A percentile compares a stretch with the other conserved stretches of the same genome.
Conservation (phyloP, 2,797 vertebrate species). For the Sylvia borin region DNA sequence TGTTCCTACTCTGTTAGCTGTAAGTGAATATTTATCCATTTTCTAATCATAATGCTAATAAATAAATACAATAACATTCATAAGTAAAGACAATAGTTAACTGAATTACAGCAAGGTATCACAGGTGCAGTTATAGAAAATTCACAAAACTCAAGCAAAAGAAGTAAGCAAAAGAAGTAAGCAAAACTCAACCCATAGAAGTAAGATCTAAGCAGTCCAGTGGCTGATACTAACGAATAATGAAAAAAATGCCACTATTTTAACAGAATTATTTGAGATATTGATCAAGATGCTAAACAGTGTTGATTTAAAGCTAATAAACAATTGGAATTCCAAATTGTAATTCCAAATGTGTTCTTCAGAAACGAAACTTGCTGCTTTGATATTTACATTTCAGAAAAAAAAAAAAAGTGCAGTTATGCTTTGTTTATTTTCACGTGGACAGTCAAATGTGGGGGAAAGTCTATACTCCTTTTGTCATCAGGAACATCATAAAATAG, state of each 20-base stretch:
- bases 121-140: neutral
- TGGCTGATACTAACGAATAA: neutral
- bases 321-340: neutral
- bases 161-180: neutral
- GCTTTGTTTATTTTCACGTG: neutral
- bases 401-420: neutral
- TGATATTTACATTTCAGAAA: neutral
- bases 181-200: neutral
- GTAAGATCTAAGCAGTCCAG: neutral
- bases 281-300: constrained; percentile 19
- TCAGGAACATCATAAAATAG: neutral
- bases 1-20: neutral
- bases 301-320: constrained; percentile 3
- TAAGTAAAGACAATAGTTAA: neutral
- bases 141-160: neutral
- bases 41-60: neutral
- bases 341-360: neutral
- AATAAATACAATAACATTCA: neutral
- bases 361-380: neutral
- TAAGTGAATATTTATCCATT: neutral
- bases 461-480: neutral
- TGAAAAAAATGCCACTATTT: neutral
- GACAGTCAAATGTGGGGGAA: neutral
- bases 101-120: neutral
- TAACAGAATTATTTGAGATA: constrained; percentile 15